phyloP scores from a whole-genome alignment of 2,888 invertebrate species.

The Theretra japonica region DNA sequence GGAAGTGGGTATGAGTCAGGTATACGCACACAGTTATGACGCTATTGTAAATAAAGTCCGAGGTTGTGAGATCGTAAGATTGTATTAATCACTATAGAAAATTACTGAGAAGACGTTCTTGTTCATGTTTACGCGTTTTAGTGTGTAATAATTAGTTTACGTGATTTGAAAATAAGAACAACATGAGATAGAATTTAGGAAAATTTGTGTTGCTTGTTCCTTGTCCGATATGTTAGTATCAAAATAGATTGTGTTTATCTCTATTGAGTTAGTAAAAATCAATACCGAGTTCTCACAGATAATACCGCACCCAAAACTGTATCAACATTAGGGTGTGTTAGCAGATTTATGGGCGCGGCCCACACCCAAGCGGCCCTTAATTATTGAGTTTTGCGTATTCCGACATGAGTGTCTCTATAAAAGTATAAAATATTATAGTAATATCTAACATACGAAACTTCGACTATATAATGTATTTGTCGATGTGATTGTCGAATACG shows the following conservation, averaged over 20 bases:
- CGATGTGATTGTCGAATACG: neutral
- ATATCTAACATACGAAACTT: neutral
- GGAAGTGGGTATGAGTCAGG: constrained; percentile 51
- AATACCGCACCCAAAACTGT: neutral
- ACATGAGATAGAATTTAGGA: neutral
- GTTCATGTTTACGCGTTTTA: neutral
- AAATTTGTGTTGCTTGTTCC: neutral
- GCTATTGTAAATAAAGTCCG: constrained; percentile 30
- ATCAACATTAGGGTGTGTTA: neutral
- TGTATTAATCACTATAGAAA: constrained; percentile 23
- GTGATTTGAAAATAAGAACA: neutral
- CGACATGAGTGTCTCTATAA: neutral
- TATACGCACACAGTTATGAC: constrained; percentile 33
- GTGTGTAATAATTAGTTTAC: neutral
- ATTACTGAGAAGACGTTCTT: constrained; percentile 5
- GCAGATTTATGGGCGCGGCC: neutral
- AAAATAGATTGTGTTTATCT: neutral
- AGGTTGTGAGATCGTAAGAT: constrained; percentile 28
- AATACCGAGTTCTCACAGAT: neutral
- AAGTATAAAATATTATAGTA: too few species aligned
- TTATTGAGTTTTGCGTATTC: neutral
- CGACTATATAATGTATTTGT: neutral
- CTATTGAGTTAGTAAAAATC: neutral
- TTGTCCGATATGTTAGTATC: neutral
- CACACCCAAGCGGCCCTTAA: neutral